Conservation (phyloP, 2,888 invertebrate genomes). For the Oscheius onirici region DNA sequence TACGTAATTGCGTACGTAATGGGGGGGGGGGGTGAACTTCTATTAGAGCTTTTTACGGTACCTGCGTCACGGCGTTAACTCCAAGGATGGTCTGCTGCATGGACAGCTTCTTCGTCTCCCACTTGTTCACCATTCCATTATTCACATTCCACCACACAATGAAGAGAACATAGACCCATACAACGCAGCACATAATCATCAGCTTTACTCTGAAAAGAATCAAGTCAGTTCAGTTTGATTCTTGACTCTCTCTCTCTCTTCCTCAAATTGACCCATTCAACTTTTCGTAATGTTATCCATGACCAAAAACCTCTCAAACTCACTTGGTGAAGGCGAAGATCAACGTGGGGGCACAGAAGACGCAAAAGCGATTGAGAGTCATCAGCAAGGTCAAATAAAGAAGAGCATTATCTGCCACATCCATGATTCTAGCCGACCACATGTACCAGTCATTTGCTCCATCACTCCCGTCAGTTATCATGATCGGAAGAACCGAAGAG, state of each 20-base stretch:
- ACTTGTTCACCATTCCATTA: conserved; percentile 40
- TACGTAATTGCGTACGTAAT: too few species aligned
- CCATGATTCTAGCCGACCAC: conserved; percentile 41
- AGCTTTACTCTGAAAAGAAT: conserved; percentile 16
- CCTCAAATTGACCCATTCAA: background rate
- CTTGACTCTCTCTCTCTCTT: background rate
- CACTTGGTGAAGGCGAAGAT: conserved; percentile 37
- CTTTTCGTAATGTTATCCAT: background rate
- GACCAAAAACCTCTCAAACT: conserved; percentile 6
- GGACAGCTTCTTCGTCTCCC: conserved; percentile 17
- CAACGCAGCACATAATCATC: conserved; percentile 35
- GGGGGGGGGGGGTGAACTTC: too few species aligned
- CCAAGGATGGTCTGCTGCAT: conserved; percentile 40
- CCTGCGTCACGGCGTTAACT: conserved; percentile 42
- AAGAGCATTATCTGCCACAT: conserved; percentile 44
- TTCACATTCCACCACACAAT: conserved; percentile 49
- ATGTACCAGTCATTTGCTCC: conserved; percentile 31
- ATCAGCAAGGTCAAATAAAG: conserved; percentile 50
- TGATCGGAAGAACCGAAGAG: conserved; percentile 44
- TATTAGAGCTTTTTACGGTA: too few species aligned
- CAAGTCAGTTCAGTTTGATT: background rate
- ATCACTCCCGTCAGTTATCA: conserved; percentile 43
- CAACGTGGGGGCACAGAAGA: conserved; percentile 44
- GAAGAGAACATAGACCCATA: conserved; percentile 48
- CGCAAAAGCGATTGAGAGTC: conserved; percentile 52